Evolutionary conservation across 2,113 vertebrate species (phyloP).

Genomic region (Gymnogyps californianus): DNA sequence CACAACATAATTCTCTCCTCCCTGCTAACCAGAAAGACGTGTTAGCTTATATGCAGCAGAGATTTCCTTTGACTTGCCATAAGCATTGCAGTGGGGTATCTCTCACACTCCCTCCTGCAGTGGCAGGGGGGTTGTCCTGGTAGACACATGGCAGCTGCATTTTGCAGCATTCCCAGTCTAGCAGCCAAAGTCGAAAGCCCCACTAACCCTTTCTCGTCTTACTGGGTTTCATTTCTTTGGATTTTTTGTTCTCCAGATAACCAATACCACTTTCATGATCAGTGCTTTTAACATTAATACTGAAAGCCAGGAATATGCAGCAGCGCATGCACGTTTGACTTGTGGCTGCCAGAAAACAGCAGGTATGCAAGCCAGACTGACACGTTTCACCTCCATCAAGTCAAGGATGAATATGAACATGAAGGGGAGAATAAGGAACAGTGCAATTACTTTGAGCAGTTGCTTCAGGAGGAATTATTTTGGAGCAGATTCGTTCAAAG

Average conservation of each 20-base stretch:
- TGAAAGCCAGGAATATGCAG: neutral
- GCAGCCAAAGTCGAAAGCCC: neutral
- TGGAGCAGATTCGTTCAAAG: neutral
- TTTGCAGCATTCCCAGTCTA: neutral
- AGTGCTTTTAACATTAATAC: neutral
- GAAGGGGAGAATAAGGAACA: neutral
- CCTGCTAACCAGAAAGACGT: neutral
- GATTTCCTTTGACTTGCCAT: neutral
- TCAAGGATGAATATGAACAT: neutral
- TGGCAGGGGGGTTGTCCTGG: neutral
- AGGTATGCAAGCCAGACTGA: neutral
- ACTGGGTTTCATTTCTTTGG: neutral
- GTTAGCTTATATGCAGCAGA: neutral
- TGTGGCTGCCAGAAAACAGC: neutral
- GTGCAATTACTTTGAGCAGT: neutral
- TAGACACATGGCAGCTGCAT: neutral
- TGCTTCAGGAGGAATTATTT: neutral
- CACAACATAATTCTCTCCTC: neutral
- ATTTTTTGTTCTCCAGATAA: neutral
- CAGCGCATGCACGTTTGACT: neutral
- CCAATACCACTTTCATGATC: neutral
- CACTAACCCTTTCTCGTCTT: neutral
- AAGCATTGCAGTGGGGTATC: neutral
- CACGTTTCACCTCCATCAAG: neutral
- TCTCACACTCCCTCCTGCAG: neutral